Conservation (phyloP, 2,797 vertebrate genomes). For the Pampus argenteus region DNA sequence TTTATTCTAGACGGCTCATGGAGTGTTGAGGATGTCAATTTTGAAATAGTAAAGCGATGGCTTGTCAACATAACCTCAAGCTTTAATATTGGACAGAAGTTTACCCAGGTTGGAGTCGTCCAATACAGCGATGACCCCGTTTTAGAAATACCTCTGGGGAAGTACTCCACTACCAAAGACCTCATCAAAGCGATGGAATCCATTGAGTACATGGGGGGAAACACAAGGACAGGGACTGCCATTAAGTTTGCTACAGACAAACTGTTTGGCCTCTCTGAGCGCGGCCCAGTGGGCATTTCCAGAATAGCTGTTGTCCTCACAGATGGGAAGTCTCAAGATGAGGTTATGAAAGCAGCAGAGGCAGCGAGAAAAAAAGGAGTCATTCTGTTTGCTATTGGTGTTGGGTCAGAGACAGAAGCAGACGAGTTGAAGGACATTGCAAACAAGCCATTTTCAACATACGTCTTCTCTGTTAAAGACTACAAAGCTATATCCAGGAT, state of each 20-base stretch:
- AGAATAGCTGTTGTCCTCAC: conserved; percentile 97
- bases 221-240: conserved; percentile 94
- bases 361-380: conserved; percentile 93
- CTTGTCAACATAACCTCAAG: conserved; percentile 95
- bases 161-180: conserved; percentile 85
- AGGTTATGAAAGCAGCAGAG: conserved; percentile 91
- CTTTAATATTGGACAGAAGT: conserved; percentile 96
- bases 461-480: conserved; percentile 96
- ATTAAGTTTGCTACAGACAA: conserved; percentile 94
- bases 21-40: conserved; percentile 96
- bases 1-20: conserved; percentile 98
- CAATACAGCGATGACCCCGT: conserved; percentile 96
- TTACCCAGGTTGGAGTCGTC: conserved; percentile 96
- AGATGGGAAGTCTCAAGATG: conserved; percentile 98
- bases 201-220: conserved; percentile 95
- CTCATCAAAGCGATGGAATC: conserved; percentile 90
- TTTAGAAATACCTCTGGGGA: conserved; percentile 94
- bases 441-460: conserved; percentile 95
- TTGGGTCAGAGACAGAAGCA: conserved; percentile 93
- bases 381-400: conserved; percentile 96
- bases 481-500: conserved; percentile 97
- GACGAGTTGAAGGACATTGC: conserved; percentile 92
- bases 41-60: conserved; percentile 97
- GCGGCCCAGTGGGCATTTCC: conserved; percentile 87
- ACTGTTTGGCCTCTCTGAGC: conserved; percentile 93